A percentile compares a stretch with the other conserved stretches of the same genome.
Conservation (phyloP, 2,888 invertebrate genomes). For the Spicauda simplicius region DNA sequence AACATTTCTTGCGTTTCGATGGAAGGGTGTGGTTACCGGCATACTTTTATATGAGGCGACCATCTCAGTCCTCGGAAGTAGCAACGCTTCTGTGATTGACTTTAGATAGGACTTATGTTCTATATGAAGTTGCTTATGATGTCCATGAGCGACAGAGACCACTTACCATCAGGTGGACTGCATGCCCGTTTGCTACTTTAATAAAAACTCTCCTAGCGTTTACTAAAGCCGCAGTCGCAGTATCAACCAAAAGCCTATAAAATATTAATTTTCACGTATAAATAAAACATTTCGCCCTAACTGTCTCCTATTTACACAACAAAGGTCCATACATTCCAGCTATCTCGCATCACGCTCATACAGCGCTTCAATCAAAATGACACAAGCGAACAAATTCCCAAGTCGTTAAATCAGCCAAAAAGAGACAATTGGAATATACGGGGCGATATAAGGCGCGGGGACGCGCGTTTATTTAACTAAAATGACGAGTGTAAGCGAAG, state of each 20-base stretch:
- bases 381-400: slow-evolving; percentile 62
- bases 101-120: too few relatives aligned
- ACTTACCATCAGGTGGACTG: too few relatives aligned
- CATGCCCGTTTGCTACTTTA: too few relatives aligned
- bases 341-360: slow-evolving; percentile 29
- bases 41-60: too few relatives aligned
- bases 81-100: too few relatives aligned
- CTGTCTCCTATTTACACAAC: slow-evolving; percentile 17
- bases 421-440: slow-evolving; percentile 52
- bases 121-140: too few relatives aligned
- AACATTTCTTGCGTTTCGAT: too few relatives aligned
- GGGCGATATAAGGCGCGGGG: slow-evolving; percentile 21
- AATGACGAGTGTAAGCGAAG: not conserved
- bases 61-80: too few relatives aligned
- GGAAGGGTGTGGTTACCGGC: too few relatives aligned
- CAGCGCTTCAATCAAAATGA: slow-evolving; percentile 56
- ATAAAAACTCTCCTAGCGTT: too few relatives aligned
- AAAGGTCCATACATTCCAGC: slow-evolving; percentile 25
- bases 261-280: not conserved
- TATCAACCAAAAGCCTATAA: not conserved
- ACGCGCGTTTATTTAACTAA: not conserved
- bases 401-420: slow-evolving; percentile 66
- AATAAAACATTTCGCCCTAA: slow-evolving; percentile 17
- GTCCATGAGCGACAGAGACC: too few relatives aligned
- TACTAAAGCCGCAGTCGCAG: not conserved